phyloP scores from a whole-genome alignment of 2,797 vertebrate genomes.

The Sebastes iracundus region DNA sequence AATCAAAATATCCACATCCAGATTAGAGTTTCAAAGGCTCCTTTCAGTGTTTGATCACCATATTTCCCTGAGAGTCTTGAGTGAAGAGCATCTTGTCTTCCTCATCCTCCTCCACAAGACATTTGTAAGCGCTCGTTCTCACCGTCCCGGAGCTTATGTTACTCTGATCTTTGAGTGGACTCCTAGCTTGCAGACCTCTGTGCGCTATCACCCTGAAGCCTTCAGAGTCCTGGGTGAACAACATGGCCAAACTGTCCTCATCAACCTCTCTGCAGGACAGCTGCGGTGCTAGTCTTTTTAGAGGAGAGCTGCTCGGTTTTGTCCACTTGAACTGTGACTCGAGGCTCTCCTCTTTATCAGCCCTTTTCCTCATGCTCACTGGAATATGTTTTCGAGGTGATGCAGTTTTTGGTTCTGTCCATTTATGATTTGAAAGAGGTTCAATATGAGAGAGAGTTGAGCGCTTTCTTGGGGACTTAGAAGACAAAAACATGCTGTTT shows the following conservation, averaged over 20 bases:
- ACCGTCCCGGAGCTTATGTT: slow-evolving; percentile 20
- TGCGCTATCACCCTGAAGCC: slow-evolving; percentile 90
- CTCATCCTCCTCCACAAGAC: slow-evolving; percentile 42
- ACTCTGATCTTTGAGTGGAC: slow-evolving; percentile 68
- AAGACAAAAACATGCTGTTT: slow-evolving; percentile 14
- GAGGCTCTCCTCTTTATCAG: slow-evolving; percentile 39
- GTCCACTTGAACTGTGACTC: slow-evolving; percentile 28
- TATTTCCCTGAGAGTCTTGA: slow-evolving; percentile 93
- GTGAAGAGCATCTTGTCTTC: slow-evolving; percentile 87
- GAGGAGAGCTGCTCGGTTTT: slow-evolving; percentile 32
- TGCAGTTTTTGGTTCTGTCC: slow-evolving; percentile 9
- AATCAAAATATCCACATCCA: neutral
- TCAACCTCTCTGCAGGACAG: slow-evolving; percentile 12
- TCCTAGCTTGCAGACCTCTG: slow-evolving; percentile 29
- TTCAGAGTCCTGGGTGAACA: slow-evolving; percentile 91
- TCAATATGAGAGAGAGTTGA: neutral
- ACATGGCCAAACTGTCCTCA: slow-evolving; percentile 64
- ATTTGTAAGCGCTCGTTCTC: neutral
- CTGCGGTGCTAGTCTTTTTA: slow-evolving; percentile 28
- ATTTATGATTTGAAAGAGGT: slow-evolving; percentile 17
- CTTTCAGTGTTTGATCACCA: slow-evolving; percentile 89
- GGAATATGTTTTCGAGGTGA: slow-evolving; percentile 36
- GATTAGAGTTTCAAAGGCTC: neutral
- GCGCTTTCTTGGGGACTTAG: slow-evolving; percentile 17
- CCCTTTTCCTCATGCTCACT: neutral